Evolutionary conservation across 1,140 invertebrate genomes (phyloP), one percentile per base, ranked within the genome.

Genomic region (Heterodera carotae): DNA sequence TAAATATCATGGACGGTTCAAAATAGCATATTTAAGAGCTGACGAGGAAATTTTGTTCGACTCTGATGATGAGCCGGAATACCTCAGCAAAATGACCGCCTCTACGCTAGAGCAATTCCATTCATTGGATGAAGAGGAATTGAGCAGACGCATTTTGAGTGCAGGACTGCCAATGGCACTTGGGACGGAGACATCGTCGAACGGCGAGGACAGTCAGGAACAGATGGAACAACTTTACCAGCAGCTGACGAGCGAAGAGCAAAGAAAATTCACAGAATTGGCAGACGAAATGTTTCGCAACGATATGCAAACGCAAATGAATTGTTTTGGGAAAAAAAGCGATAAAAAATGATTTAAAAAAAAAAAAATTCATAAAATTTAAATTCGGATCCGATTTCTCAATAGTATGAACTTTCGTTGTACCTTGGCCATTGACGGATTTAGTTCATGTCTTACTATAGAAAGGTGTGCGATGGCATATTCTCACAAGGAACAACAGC

Each of bases 51-150:
- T 83, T 29, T 43, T 83, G 2, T 82, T 83, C 36, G 82, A 83
- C 62, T 78, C 79, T 0, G 82, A 83, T 39, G 82, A 83, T 53
- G 82, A 83, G 34, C 82, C 82, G 15, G 82, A 84, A 33, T 83
- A 83, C 68, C 36, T 83, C 22, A 27, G 31, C 7, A 73, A 84
- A 25, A 68, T 84, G n/a, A 31, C 70, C 12, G 48, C 39, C 27
- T 53, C 43, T 18, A 34, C 79, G 18, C 72, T 82, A 34, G 43
- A 53, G 22, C 66, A 81, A 39, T 83, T 82, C 62, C 34, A 77
- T 70, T 75, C 69, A 10, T 10, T 78, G 56, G 80, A 84, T 60
- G 53, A 69, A n/a, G 64, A 76, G 25, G 82, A 83, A 53, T 56
- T 83, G 36, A 74, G 85, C 29, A 27, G 75, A 56, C 62, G 62